phyloP scores from a whole-genome alignment of 2,113 vertebrate species.

The Edolisoma coerulescens region DNA sequence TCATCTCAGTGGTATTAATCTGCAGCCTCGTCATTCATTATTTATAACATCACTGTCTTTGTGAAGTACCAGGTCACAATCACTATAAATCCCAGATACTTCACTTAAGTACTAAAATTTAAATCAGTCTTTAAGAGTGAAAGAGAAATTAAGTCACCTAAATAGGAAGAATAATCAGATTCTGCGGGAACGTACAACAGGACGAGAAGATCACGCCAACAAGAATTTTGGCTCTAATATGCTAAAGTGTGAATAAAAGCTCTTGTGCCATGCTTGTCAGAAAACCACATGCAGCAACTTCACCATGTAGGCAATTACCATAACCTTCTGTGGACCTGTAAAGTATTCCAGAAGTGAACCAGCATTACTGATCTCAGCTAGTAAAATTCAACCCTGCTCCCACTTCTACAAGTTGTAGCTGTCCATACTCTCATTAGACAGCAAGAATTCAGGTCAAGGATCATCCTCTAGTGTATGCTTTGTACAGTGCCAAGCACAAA shows the following conservation, averaged over 20 bases:
- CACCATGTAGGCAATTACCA: background rate
- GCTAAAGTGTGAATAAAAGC: background rate
- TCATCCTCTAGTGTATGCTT: background rate
- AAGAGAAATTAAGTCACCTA: background rate
- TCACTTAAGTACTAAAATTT: background rate
- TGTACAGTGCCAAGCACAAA: background rate
- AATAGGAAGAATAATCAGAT: background rate
- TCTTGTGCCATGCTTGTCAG: background rate
- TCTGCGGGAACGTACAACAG: background rate
- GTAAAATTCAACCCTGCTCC: background rate
- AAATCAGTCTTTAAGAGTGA: background rate
- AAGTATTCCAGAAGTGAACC: background rate
- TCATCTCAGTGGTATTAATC: slow-evolving; percentile 54
- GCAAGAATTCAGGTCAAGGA: background rate
- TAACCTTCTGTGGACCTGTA: background rate
- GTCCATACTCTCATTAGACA: background rate
- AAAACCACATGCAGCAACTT: background rate
- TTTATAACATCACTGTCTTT: slow-evolving; percentile 24
- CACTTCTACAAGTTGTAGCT: background rate
- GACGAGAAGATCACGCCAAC: background rate
- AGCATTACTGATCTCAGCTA: background rate
- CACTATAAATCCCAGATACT: background rate
- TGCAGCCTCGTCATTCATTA: slow-evolving; percentile 5
- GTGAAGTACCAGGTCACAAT: background rate
- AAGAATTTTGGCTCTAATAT: background rate